Conservation (phyloP, 2,888 invertebrate species). For the Philonicus albiceps region DNA sequence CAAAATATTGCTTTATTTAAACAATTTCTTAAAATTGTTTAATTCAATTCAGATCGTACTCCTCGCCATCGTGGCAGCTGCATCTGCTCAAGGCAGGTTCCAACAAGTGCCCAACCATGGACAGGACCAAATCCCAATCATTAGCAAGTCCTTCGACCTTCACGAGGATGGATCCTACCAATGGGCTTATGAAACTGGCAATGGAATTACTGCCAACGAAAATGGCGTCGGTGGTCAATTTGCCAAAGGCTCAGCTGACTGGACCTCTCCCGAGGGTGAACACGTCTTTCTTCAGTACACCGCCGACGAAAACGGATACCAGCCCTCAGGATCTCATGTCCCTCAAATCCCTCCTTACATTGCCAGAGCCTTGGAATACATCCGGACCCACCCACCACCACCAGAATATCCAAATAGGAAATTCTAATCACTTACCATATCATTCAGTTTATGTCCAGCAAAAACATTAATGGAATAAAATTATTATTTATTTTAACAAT, state of each 20-base stretch:
- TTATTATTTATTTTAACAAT: not conserved
- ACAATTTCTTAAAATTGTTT: not conserved
- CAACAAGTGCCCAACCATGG: not conserved
- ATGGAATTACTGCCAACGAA: slow-evolving; percentile 41
- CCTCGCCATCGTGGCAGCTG: not conserved
- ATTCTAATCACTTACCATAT: not conserved
- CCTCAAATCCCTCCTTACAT: slow-evolving; percentile 36
- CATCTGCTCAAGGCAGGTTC: not conserved
- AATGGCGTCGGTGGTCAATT: slow-evolving; percentile 32
- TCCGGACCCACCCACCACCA: slow-evolving; percentile 18
- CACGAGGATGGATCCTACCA: slow-evolving; percentile 37
- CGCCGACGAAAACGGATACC: slow-evolving; percentile 44
- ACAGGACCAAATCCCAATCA: slow-evolving; percentile 7
- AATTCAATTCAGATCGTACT: not conserved
- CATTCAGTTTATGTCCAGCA: not conserved
- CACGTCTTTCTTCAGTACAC: slow-evolving; percentile 33
- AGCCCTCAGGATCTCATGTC: slow-evolving; percentile 40
- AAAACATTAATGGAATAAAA: not conserved
- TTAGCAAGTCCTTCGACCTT: slow-evolving; percentile 9
- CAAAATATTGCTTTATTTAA: not conserved
- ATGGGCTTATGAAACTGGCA: slow-evolving; percentile 39
- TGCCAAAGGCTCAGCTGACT: slow-evolving; percentile 34
- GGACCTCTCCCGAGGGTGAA: slow-evolving; percentile 43
- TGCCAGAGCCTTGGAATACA: slow-evolving; percentile 25
- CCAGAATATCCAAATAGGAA: not conserved